phyloP scores from a whole-genome alignment of 2,888 invertebrate genomes.

The Amiota communis region DNA sequence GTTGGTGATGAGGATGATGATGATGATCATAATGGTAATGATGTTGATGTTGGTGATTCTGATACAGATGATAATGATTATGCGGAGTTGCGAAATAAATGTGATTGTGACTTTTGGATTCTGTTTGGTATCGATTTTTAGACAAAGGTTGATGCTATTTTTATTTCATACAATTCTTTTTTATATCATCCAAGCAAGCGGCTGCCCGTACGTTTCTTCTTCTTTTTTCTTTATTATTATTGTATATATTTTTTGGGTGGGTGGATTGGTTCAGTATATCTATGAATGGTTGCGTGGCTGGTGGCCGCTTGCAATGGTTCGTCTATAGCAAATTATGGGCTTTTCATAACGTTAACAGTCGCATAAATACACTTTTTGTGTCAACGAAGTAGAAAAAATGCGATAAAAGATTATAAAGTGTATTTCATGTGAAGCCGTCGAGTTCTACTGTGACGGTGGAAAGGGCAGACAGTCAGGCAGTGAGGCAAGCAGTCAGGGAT shows the following conservation, averaged over 20 bases:
- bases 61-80: conserved; percentile 3
- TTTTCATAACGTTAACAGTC: conserved; percentile 68
- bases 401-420: conserved; percentile 74
- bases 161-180: conserved; percentile 15
- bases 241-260: conserved; percentile 18
- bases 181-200: not conserved
- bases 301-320: conserved; percentile 48
- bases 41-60: conserved; percentile 11
- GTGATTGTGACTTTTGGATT: conserved; percentile 51
- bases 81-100: conserved; percentile 43
- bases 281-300: conserved; percentile 29
- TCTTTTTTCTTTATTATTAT: not conserved
- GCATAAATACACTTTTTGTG: conserved; percentile 70
- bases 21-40: conserved; percentile 4
- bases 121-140: conserved; percentile 71
- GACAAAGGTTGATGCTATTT: conserved; percentile 40
- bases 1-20: not conserved
- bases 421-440: conserved; percentile 55
- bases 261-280: conserved; percentile 24
- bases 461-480: conserved; percentile 29
- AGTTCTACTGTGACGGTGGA: conserved; percentile 30
- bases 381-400: conserved; percentile 73
- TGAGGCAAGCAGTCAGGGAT: conserved; percentile 28
- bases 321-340: conserved; percentile 63
- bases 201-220: conserved; percentile 17